Evolutionary conservation across 2,113 vertebrate genomes (phyloP).

Genomic region (Columbina picui): DNA sequence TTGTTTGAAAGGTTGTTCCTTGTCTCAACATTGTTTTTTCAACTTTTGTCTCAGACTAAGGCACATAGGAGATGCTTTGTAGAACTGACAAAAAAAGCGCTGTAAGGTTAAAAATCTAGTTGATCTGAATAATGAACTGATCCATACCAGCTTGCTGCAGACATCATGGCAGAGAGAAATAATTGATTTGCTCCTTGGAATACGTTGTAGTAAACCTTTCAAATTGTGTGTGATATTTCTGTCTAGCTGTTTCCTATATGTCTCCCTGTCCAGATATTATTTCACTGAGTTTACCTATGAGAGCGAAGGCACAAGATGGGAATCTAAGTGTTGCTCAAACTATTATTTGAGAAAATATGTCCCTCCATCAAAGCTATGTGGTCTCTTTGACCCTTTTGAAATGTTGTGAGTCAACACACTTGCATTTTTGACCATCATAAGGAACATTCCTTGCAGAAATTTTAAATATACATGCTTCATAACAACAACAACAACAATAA

Average conservation of each 20-base stretch:
- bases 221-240: neutral
- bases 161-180: neutral
- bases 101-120: neutral
- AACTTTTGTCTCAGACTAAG: neutral
- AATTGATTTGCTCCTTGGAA: neutral
- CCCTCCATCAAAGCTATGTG: neutral
- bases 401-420: neutral
- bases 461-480: neutral
- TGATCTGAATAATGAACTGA: neutral
- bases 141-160: neutral
- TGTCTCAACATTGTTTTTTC: neutral
- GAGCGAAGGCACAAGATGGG: neutral
- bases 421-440: neutral
- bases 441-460: neutral
- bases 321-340: neutral
- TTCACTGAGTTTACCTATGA: neutral
- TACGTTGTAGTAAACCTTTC: neutral
- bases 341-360: neutral
- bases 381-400: neutral
- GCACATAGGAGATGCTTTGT: neutral
- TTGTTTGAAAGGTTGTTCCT: neutral
- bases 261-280: neutral
- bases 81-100: neutral
- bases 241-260: neutral
- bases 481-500: neutral